phyloP scores from a whole-genome alignment of 2,888 invertebrate genomes.

The Melangyna quadrimaculata region DNA sequence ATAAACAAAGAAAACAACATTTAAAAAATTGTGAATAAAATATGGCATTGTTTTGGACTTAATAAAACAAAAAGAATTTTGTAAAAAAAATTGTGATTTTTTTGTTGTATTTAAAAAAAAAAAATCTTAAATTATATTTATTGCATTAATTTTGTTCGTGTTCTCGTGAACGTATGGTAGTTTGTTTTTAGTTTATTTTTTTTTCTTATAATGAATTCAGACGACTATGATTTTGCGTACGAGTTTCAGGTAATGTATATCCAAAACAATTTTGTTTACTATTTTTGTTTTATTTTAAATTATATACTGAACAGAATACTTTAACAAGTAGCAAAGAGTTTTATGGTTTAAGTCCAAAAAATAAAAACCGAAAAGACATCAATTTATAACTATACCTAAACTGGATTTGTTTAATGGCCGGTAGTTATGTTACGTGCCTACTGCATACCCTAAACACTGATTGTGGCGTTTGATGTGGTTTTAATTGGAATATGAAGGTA shows the following conservation, averaged over 20 bases:
- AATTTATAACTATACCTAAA: background rate
- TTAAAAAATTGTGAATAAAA: constrained; percentile 41
- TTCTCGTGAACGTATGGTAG: background rate
- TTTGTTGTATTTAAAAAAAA: constrained; percentile 25
- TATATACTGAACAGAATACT: constrained; percentile 4
- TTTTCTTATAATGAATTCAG: constrained; percentile 73
- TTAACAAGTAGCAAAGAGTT: background rate
- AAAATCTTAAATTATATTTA: constrained; percentile 21
- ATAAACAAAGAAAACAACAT: constrained; percentile 42
- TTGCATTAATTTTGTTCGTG: constrained; percentile 16
- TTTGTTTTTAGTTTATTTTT: background rate
- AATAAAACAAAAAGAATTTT: constrained; percentile 10
- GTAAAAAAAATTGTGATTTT: constrained; percentile 37
- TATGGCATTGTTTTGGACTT: constrained; percentile 47
- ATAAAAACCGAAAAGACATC: background rate
- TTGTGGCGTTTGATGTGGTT: background rate
- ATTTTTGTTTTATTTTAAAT: background rate
- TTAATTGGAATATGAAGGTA: background rate
- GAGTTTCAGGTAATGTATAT: constrained; percentile 84
- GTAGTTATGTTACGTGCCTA: too few relatives aligned
- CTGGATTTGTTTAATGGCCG: background rate
- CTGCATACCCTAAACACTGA: too few relatives aligned
- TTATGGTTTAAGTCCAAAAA: background rate
- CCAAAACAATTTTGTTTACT: constrained; percentile 73
- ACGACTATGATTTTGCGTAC: constrained; percentile 86